A percentile compares a stretch with the other conserved stretches of the same genome.
Conservation (phyloP, 2,797 vertebrate genomes). For the Coluber constrictor region DNA sequence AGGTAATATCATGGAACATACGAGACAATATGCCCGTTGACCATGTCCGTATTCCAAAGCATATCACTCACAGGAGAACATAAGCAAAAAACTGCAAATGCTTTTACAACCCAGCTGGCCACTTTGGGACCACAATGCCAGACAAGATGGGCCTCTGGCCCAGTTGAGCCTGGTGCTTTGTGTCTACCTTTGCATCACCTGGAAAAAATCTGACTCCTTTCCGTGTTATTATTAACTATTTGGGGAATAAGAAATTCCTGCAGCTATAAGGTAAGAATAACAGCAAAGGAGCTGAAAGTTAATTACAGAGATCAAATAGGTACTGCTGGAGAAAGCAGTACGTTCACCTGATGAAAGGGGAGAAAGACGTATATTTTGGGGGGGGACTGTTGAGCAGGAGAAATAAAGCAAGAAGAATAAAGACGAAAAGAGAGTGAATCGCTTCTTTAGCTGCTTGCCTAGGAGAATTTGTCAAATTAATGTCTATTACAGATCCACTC, state of each 20-base stretch:
- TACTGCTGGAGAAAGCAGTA: neutral
- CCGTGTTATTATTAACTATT: neutral
- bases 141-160: neutral
- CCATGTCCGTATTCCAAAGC: neutral
- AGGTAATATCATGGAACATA: neutral
- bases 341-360: neutral
- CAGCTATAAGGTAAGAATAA: neutral
- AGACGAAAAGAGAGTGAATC: neutral
- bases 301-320: neutral
- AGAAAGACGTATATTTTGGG: neutral
- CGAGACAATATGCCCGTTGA: neutral
- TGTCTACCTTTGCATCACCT: neutral
- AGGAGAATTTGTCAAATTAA: neutral
- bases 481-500: conserved; percentile 4
- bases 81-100: neutral
- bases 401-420: neutral
- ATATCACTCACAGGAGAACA: neutral
- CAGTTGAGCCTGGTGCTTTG: neutral
- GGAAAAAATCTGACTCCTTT: neutral
- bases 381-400: neutral
- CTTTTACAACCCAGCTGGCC: neutral
- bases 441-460: neutral
- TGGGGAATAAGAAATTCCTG: neutral
- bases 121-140: neutral
- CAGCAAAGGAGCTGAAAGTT: neutral